Conservation (phyloP, 2,797 vertebrate species). For the Scolopax bukidnonensis region DNA sequence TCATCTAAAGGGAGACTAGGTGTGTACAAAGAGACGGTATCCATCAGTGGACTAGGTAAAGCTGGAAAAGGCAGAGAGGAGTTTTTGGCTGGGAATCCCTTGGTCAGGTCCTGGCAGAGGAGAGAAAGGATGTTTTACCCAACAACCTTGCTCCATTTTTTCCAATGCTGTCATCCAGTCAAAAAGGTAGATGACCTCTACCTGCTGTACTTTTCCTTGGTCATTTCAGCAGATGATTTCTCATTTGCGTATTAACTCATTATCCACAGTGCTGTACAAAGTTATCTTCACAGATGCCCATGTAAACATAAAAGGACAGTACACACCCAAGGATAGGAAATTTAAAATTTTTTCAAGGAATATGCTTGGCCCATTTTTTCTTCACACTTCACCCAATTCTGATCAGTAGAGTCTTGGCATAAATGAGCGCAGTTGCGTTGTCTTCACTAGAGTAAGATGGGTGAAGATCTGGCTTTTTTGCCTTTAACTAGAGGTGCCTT, state of each 20-base stretch:
- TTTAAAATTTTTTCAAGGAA: neutral
- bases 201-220: neutral
- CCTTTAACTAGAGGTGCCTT: slow-evolving; percentile 12
- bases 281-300: neutral
- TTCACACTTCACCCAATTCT: neutral
- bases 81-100: neutral
- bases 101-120: neutral
- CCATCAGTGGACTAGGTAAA: neutral
- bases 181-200: neutral
- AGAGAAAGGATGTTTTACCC: neutral
- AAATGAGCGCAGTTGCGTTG: neutral
- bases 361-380: neutral
- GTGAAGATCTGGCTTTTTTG: slow-evolving; percentile 7
- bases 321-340: neutral
- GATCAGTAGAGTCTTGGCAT: neutral
- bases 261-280: neutral
- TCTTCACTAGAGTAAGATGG: neutral
- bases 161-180: neutral
- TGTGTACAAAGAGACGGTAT: neutral
- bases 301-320: neutral
- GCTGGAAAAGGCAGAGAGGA: neutral
- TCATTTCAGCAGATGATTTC: neutral
- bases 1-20: neutral
- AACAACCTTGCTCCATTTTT: neutral
- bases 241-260: neutral